phyloP scores from a whole-genome alignment of 2,797 vertebrate species.

The Sparus aurata region DNA sequence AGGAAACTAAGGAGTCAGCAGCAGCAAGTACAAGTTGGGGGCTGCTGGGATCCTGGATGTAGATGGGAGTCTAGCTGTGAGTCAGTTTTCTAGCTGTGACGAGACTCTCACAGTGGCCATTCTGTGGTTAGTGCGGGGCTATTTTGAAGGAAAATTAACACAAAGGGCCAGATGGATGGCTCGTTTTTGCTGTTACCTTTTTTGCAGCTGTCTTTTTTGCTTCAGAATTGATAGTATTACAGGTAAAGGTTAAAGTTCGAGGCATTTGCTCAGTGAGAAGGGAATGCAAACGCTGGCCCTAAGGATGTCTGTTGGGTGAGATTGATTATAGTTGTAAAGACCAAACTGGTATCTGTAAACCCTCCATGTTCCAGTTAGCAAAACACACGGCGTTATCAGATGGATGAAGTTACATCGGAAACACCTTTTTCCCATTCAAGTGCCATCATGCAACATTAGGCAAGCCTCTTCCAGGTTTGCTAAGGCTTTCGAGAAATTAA shows the following conservation, averaged over 20 bases:
- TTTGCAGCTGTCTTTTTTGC: constrained; percentile 50
- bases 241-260: constrained; percentile 69
- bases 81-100: constrained; percentile 79
- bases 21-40: constrained; percentile 66
- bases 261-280: constrained; percentile 58
- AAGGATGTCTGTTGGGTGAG: constrained; percentile 42
- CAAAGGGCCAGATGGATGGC: constrained; percentile 69
- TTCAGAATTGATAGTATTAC: constrained; percentile 56
- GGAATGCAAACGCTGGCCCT: constrained; percentile 26
- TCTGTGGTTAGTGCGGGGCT: constrained; percentile 58
- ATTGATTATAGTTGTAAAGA: constrained; percentile 52
- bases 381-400: constrained; percentile 64
- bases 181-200: constrained; percentile 64
- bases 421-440: constrained; percentile 72
- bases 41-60: constrained; percentile 69
- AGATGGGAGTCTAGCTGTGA: constrained; percentile 79
- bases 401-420: constrained; percentile 66
- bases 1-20: constrained; percentile 83
- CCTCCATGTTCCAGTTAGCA: constrained; percentile 60
- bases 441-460: constrained; percentile 79
- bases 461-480: constrained; percentile 76
- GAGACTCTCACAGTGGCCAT: constrained; percentile 81
- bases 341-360: constrained; percentile 52
- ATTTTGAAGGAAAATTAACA: constrained; percentile 75
- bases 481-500: constrained; percentile 83